Base-by-base conservation (phyloP, 2,888 invertebrate genomes). In the Acanthosoma haemorrhoidale region DNA sequence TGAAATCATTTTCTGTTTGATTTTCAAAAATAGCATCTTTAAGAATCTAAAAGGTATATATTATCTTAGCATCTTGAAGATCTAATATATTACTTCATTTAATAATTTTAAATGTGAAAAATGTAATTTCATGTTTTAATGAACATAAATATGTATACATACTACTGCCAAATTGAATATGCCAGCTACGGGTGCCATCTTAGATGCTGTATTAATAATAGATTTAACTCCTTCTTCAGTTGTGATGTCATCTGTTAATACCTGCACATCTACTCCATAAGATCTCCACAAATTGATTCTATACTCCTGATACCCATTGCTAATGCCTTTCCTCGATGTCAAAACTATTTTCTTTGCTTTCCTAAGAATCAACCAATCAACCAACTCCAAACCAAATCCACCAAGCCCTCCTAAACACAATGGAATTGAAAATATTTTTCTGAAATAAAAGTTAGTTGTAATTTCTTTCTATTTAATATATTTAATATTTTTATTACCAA, bases 161-260 rank as follows among this genome's bases (percentile, higher is more conserved):
- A 86, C 85, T 76, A 93, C 93, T 4, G 96, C 96, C 73, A 96
- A 82, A 79, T 96, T 94, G 82, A 95, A 96, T 64, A 96, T 88
- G 18, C 89, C 94, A 25, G 89, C 89, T 13, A 96, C 86, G 1
- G 86, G 86, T 0, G 88, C 92, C 75, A 90, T 78, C 0, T 82
- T 75, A 34, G 80, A 80, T 0, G 91, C 87, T 77, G 85, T 84
- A 63, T 83, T 81, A 0, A 96, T 77, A 74, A 95, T 83, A n/a
- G 81, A 77, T 68, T 83, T 83, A 71, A 92, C 91, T 0, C 93
- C 93, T 5, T 84, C 79, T 60, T 83, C 80, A 0, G 87, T 88
- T 0, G 88, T 86, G 6, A 91, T 85, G 78, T 95, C 89, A 11
- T 85, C 84, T 0, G 86, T 87, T 1, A 89, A 88, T 1, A 95